Evolutionary conservation across 1,140 invertebrate species (phyloP), one percentile per base, ranked within the genome.

Genomic region (fruit fly (Drosophila melanogaster)): DNA sequence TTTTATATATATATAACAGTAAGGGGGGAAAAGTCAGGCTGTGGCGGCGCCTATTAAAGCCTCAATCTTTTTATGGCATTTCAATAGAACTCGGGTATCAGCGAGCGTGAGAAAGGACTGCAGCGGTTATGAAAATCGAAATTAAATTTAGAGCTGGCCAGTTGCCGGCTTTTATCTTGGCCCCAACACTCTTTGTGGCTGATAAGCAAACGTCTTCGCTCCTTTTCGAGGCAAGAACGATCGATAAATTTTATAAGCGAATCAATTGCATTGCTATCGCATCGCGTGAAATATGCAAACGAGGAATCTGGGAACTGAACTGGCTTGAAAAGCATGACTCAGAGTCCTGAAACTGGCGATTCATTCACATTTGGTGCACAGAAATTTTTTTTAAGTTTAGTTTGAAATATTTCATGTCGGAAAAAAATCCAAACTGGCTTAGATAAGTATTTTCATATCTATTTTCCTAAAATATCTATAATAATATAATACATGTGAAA

Each of bases 201-300:
- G 72, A 76, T 77, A 77, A 76, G 73, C 51, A 22, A 59, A 64
- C 55, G 60, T 50, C 69, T 71, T 58, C 12, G 59, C 57, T 40
- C 72, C 41, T 30, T 24, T 54, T 74, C 77, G 59, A 70, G 44
- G 58, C 58, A 79, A 69, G 71, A 85, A 50, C 64, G 84, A 89
- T 89, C 84, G 84, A 89, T 89, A 89, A 89, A 89, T 89, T 89
- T 77, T 89, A 89, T 80, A 87, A 89, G 84, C 84, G 74, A 81
- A 80, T 89, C 84, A 89, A 89, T 89, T 89, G 84, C 83, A 74
- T 70, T 80, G 81, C 61, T 84, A 84, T 84, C 81, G 81, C 81
- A 87, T 89, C 84, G 84, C 84, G 84, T 87, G 83, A 87, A 87
- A 87, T 87, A 87, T 84, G 84, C 84, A 66, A 65, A 49, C 58